Base-by-base conservation (phyloP, 2,888 invertebrate genomes). In the Panzeria rudis region DNA sequence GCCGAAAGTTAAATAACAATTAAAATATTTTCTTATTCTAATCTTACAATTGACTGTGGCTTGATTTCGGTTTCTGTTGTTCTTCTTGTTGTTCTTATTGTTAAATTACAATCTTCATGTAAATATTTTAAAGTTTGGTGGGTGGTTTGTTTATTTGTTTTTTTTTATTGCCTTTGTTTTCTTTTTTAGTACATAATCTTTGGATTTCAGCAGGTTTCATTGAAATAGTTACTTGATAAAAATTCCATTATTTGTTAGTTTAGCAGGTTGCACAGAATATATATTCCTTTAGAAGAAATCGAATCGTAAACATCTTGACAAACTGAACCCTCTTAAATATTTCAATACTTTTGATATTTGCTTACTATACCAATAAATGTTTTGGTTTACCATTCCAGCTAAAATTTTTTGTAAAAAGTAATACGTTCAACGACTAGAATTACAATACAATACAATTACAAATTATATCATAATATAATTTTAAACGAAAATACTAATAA, bases 11-110 rank as follows among this genome's bases (percentile, higher is more conserved):
- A 71, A 76, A 77, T 77, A 82, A 77, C 82, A 82, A 82, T 82
- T 82, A 82, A 83, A 77, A 66, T 83, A 72, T 64, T 71, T 83
- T 72, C 71, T 72, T 56, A 54, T 76, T 76, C 82, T 71, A 56
- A 64, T 44, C 38, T 64, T 72, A 5, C 44, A 64, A 41, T 44
- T 56, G 29, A 20, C 41, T 72, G 4, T 35, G 17, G 25, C 50
- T 50, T n/a, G n/a, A 29, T 52, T 52, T 52, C 7, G 13, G 5
- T 72, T 56, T 61, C 13, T 23, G 44, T 35, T 61, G 0, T 25
- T 62, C 23, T 56, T 32, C 20, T 47, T 66, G 52, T 38, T 50
- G n/a, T 62, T 66, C 23, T 59, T 61, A 38, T 52, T 72, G 41
- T 75, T 66, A 35, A 66, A 64, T 66, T 75, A 68, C 72, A 17